A percentile compares a stretch with the other conserved stretches of the same genome.
Conservation (phyloP, 2,113 vertebrate genomes). For the Nannobrachium achirus region DNA sequence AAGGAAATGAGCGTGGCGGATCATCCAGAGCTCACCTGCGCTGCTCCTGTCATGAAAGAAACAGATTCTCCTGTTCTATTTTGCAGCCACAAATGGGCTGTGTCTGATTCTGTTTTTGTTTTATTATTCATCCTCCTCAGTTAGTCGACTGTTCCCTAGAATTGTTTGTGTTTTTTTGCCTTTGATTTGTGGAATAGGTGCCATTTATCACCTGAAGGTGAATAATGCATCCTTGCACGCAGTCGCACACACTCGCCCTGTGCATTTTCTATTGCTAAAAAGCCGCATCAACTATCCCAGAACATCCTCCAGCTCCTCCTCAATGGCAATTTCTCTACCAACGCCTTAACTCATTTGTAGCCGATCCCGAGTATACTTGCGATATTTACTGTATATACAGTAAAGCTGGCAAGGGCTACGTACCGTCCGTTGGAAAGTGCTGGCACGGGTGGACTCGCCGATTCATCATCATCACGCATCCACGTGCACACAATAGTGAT, state of each 20-base stretch:
- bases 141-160: neutral
- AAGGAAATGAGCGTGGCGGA: conserved; percentile 8
- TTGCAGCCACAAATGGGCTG: too few relatives aligned
- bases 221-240: neutral
- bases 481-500: too few relatives aligned
- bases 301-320: neutral
- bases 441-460: too few relatives aligned
- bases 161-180: neutral
- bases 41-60: neutral
- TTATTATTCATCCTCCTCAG: neutral
- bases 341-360: too few relatives aligned
- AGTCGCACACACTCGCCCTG: too few relatives aligned
- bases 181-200: neutral
- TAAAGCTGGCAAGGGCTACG: too few relatives aligned
- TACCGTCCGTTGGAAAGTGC: too few relatives aligned
- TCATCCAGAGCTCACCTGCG: neutral
- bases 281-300: neutral
- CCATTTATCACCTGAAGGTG: neutral
- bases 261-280: too few relatives aligned
- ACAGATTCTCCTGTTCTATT: neutral
- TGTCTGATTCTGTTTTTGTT: neutral
- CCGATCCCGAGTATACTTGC: too few relatives aligned
- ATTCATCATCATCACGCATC: too few relatives aligned
- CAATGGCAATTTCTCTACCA: neutral
- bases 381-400: too few relatives aligned